A percentile compares a stretch with the other conserved stretches of the same genome.
phyloP scores from a whole-genome alignment of 2,113 vertebrate species.

The Elanus axillaris region DNA sequence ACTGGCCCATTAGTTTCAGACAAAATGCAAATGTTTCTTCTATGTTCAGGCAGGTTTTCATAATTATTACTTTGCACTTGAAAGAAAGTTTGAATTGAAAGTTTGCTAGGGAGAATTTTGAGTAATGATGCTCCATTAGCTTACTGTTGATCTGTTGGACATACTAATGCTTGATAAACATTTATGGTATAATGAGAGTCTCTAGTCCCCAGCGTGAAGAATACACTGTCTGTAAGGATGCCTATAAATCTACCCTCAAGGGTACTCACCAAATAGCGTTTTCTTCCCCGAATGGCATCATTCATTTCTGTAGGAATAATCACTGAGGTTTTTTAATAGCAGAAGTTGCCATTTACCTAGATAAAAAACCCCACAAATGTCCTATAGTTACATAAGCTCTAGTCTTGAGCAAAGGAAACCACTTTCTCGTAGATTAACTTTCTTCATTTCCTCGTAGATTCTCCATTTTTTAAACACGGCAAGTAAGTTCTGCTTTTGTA shows the following conservation, averaged over 20 bases:
- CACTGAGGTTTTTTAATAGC: neutral
- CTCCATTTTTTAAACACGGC: neutral
- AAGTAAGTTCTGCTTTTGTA: neutral
- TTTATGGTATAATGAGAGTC: neutral
- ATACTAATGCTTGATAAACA: neutral
- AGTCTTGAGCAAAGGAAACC: neutral
- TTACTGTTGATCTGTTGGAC: neutral
- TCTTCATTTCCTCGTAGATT: neutral
- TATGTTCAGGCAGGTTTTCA: neutral
- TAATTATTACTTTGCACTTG: neutral
- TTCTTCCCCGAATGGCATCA: neutral
- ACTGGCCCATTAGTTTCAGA: neutral
- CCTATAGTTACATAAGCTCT: neutral
- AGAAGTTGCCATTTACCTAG: neutral
- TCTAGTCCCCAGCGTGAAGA: fast-evolving
- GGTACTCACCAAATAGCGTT: neutral
- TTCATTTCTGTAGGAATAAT: neutral
- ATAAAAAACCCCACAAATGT: neutral
- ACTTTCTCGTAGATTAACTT: neutral
- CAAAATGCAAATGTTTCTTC: neutral
- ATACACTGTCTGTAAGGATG: neutral
- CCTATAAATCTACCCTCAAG: neutral
- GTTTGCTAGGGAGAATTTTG: neutral
- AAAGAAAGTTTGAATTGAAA: neutral
- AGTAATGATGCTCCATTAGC: neutral